A percentile compares a stretch with the other conserved stretches of the same genome.
phyloP scores from a whole-genome alignment of 2,888 invertebrate species.

The Lasioglossum zephyrum region DNA sequence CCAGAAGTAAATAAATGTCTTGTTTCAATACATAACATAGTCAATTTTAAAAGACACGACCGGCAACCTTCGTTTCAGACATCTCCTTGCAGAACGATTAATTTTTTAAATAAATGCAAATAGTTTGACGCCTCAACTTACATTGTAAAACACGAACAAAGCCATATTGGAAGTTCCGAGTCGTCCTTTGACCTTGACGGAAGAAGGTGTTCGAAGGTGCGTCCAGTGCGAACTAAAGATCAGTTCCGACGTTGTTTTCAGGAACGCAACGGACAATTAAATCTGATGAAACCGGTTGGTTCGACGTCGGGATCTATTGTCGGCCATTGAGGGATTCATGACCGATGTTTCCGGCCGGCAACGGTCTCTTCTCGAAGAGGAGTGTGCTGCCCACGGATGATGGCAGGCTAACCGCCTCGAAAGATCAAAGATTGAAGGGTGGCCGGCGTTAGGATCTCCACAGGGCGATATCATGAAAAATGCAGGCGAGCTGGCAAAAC shows the following conservation, averaged over 20 bases:
- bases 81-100: too few relatives aligned
- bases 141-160: neutral
- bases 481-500: slow-evolving; percentile 8
- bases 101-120: neutral
- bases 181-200: neutral
- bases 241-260: neutral
- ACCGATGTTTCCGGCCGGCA: neutral
- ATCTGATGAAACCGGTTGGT: neutral
- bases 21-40: too few relatives aligned
- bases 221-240: neutral
- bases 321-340: slow-evolving; percentile 6
- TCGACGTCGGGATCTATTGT: slow-evolving; percentile 4
- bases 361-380: neutral
- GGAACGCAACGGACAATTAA: slow-evolving; percentile 6
- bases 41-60: too few relatives aligned
- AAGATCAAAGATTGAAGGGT: slow-evolving; percentile 30
- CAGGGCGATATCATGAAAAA: slow-evolving; percentile 26
- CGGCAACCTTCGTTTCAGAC: too few relatives aligned
- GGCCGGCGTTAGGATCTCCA: slow-evolving; percentile 13
- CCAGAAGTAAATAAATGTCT: too few relatives aligned
- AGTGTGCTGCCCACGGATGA: slow-evolving; percentile 2
- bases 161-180: neutral
- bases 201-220: neutral
- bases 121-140: neutral
- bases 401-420: slow-evolving; percentile 34